Base-by-base conservation (phyloP, 2,888 invertebrate genomes). In the Agrochola macilenta region DNA sequence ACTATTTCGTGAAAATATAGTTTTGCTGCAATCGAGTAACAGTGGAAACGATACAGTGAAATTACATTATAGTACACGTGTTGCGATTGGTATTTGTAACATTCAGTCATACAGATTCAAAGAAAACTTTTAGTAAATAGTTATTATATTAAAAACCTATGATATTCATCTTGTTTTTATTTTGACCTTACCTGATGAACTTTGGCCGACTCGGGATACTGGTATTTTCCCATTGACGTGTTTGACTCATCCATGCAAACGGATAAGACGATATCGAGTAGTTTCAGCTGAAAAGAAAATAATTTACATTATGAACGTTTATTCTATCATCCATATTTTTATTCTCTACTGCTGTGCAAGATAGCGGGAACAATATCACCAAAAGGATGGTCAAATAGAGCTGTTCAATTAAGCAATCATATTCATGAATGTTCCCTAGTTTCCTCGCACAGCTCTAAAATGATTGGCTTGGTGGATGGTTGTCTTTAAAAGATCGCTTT, bases 171-270 rank as follows among this genome's bases (percentile, higher is more conserved):
- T n/a, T n/a, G n/a, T n/a, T n/a, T n/a, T n/a, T n/a, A n/a, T n/a
- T n/a, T 65, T n/a, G 2, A 52, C 52, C 74, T 85, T 87, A 98
- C 98, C 96, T 99, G 99, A 96, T 99, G 99, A 83, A 99, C 97
- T 96, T 99, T 99, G 69, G 98, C 98, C 65, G 99, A 97, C 94
- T 99, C 99, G 0, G 99, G 98, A 95, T 99, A 99, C 94, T 99
- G 99, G 95, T 99, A 99, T 96, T 99, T 99, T 88, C 99, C 99
- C 68, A 99, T 98, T 39, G 99, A 98, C 11, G 99, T 98, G 1
- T 99, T 98, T 0, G 99, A 98, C 92, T 99, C 99, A 90, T 99
- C 99, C 92, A 99, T 97, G 57, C 99, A 99, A 61, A 99, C 98
- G 88, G 98, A 97, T 97, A 99, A 98, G 92, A 99, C 99, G 82